Evolutionary conservation across 2,888 invertebrate genomes (phyloP).

Genomic region (Tipula lateralis): DNA sequence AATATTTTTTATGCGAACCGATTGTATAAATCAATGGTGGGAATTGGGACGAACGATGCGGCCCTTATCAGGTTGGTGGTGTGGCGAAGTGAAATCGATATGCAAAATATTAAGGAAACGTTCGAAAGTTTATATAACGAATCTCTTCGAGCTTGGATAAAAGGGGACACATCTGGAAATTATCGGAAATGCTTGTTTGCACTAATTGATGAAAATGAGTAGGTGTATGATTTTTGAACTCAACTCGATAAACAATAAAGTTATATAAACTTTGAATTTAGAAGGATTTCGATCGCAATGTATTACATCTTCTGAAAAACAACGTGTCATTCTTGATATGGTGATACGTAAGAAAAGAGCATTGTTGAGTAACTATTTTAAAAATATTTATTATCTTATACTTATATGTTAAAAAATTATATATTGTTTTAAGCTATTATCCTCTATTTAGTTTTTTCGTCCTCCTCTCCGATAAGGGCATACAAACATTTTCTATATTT

Average conservation of each 20-base stretch:
- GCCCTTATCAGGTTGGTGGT: slow-evolving; percentile 80
- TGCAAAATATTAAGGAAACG: slow-evolving; percentile 76
- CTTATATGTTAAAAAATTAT: no score
- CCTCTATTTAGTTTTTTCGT: background rate
- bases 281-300: no score
- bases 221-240: no score
- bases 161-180: slow-evolving; percentile 79
- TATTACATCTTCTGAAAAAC: no score
- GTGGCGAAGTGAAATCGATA: slow-evolving; percentile 77
- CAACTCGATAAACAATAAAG: no score
- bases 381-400: background rate
- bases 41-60: slow-evolving; percentile 81
- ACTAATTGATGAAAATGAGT: slow-evolving; percentile 52
- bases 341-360: no score
- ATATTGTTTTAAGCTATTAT: no score
- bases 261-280: no score
- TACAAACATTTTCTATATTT: slow-evolving; percentile 80
- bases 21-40: slow-evolving; percentile 83
- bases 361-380: background rate
- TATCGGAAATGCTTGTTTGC: slow-evolving; percentile 79
- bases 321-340: no score
- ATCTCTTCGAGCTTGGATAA: slow-evolving; percentile 71
- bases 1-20: slow-evolving; percentile 80
- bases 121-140: slow-evolving; percentile 71
- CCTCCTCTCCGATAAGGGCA: slow-evolving; percentile 57